Evolutionary conservation across 2,113 vertebrate species (phyloP).

Genomic region (Zeus faber): DNA sequence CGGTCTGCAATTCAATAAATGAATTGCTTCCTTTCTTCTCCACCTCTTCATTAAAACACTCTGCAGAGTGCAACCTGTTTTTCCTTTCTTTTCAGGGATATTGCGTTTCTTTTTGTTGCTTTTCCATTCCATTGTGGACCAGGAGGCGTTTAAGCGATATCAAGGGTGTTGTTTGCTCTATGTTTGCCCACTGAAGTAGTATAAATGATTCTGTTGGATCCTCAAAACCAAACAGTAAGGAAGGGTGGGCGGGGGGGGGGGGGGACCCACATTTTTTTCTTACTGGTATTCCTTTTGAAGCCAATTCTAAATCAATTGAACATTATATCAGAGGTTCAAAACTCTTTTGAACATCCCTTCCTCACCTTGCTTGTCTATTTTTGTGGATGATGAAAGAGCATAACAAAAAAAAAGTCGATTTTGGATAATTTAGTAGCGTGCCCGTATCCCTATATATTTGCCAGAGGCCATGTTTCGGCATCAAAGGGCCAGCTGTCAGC

Average conservation of each 20-base stretch:
- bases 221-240: slow-evolving; percentile 35
- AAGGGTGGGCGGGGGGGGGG: no score
- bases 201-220: slow-evolving; percentile 57
- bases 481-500: slow-evolving; percentile 71
- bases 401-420: slow-evolving; percentile 34
- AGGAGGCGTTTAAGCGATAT: no score
- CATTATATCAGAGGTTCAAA: slow-evolving; percentile 37
- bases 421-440: slow-evolving; percentile 58
- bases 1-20: no score
- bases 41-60: no score
- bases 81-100: neutral
- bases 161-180: slow-evolving; percentile 15
- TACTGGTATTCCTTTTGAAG: slow-evolving; percentile 57
- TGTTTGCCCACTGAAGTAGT: slow-evolving; percentile 14
- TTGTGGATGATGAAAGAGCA: slow-evolving; percentile 54
- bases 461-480: slow-evolving; percentile 72
- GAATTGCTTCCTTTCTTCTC: no score
- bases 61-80: no score
- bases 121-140: no score
- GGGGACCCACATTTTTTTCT: slow-evolving; percentile 15
- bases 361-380: slow-evolving; percentile 55
- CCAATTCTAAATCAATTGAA: slow-evolving; percentile 49
- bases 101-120: neutral
- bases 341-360: slow-evolving; percentile 42
- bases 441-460: slow-evolving; percentile 44